phyloP scores from a whole-genome alignment of 2,888 invertebrate genomes.

The Drosophila kanekoi region DNA sequence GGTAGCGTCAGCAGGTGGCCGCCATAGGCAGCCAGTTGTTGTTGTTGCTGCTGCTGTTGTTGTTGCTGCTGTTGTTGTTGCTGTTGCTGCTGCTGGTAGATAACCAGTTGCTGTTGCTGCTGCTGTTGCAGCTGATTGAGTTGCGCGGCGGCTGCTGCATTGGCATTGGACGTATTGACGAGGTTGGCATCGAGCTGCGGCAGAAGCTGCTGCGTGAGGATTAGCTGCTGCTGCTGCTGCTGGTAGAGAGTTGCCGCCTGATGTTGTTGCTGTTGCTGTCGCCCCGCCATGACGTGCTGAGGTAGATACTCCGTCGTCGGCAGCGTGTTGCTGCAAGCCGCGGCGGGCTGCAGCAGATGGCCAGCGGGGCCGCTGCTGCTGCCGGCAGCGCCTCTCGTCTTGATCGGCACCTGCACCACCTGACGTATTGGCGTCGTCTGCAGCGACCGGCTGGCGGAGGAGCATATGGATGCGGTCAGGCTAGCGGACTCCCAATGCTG shows the following conservation, averaged over 20 bases:
- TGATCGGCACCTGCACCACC: constrained; percentile 83
- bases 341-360: constrained; percentile 68
- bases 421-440: constrained; percentile 86
- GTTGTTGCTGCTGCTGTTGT: constrained; percentile 70
- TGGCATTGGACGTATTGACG: constrained; percentile 83
- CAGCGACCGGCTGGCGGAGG: constrained; percentile 86
- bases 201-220: constrained; percentile 66
- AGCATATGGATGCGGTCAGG: constrained; percentile 86
- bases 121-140: constrained; percentile 77
- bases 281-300: constrained; percentile 77
- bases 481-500: constrained; percentile 92
- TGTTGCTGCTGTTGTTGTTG: constrained; percentile 62
- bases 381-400: constrained; percentile 44
- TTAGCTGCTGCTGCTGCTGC: constrained; percentile 53
- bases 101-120: constrained; percentile 64
- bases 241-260: constrained; percentile 55
- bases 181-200: constrained; percentile 75
- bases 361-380: constrained; percentile 35
- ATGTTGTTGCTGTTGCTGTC: constrained; percentile 59
- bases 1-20: constrained; percentile 71
- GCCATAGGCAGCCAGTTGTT: constrained; percentile 57
- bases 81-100: constrained; percentile 65
- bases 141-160: constrained; percentile 77
- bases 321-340: constrained; percentile 50
- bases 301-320: constrained; percentile 83